Conservation (phyloP, 2,888 invertebrate species). For the Drosophila anomalata region DNA sequence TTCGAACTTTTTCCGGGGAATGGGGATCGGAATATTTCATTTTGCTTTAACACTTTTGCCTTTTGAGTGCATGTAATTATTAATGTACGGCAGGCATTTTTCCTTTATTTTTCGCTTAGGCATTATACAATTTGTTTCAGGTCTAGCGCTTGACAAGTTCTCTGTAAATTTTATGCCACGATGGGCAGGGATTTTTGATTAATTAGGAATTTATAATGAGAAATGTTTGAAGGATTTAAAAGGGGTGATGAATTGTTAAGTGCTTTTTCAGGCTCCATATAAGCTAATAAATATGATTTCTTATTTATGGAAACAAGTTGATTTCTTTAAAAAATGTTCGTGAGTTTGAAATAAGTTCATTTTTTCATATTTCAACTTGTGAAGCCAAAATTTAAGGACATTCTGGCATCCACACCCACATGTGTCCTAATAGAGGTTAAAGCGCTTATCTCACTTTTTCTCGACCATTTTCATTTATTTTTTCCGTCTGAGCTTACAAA, state of each 20-base stretch:
- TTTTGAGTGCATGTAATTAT: constrained; percentile 47
- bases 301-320: background rate
- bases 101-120: constrained; percentile 59
- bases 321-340: background rate
- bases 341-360: too few species aligned
- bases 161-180: constrained; percentile 63
- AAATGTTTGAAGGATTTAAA: constrained; percentile 22
- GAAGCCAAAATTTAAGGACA: background rate
- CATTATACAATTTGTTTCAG: constrained; percentile 74
- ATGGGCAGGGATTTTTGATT: constrained; percentile 70
- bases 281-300: background rate
- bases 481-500: constrained; percentile 56
- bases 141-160: constrained; percentile 61
- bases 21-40: constrained; percentile 24
- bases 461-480: constrained; percentile 3
- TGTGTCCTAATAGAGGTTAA: constrained; percentile 64
- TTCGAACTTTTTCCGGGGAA: constrained; percentile 34
- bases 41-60: constrained; percentile 69
- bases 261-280: background rate
- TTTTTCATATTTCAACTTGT: background rate
- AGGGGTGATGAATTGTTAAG: constrained; percentile 22
- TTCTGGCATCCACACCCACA: constrained; percentile 3
- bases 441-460: constrained; percentile 71
- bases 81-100: constrained; percentile 47
- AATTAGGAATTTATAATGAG: constrained; percentile 49